Conservation (phyloP, 2,888 invertebrate genomes). For the Flabesymbios commensalis region DNA sequence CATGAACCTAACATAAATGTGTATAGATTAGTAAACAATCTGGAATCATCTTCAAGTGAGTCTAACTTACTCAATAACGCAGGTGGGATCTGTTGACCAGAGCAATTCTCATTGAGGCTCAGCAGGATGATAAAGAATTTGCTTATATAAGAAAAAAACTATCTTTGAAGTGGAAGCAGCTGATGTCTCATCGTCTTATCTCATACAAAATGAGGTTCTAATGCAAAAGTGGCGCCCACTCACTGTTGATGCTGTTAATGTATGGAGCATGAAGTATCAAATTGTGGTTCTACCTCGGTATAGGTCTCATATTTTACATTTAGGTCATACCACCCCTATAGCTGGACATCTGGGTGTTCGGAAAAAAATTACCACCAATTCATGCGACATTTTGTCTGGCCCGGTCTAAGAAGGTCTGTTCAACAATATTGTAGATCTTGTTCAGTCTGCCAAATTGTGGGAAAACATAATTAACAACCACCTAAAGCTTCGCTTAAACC, state of each 20-base stretch:
- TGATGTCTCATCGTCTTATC: background rate
- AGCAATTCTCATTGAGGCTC: too few species aligned
- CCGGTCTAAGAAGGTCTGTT: background rate
- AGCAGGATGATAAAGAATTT: too few species aligned
- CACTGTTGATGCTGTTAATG: background rate
- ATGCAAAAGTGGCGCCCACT: background rate
- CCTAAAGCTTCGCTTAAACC: slow-evolving; percentile 7
- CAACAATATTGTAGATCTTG: background rate
- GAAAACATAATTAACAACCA: background rate
- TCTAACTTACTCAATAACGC: too few species aligned
- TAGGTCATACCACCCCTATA: background rate
- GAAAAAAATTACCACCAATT: background rate
- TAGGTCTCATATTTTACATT: background rate
- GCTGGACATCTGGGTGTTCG: background rate
- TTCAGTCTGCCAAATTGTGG: background rate
- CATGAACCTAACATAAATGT: too few species aligned
- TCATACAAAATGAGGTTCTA: background rate
- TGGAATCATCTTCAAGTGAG: too few species aligned
- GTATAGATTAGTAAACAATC: too few species aligned
- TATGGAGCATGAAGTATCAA: background rate
- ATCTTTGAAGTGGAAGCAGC: background rate
- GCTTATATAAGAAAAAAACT: too few species aligned
- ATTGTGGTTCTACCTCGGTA: background rate
- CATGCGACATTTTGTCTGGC: background rate
- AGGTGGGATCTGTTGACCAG: too few species aligned